A percentile compares a stretch with the other conserved stretches of the same genome.
Evolutionary conservation across 2,797 vertebrate genomes (phyloP).

Genomic region (Todus mexicanus): DNA sequence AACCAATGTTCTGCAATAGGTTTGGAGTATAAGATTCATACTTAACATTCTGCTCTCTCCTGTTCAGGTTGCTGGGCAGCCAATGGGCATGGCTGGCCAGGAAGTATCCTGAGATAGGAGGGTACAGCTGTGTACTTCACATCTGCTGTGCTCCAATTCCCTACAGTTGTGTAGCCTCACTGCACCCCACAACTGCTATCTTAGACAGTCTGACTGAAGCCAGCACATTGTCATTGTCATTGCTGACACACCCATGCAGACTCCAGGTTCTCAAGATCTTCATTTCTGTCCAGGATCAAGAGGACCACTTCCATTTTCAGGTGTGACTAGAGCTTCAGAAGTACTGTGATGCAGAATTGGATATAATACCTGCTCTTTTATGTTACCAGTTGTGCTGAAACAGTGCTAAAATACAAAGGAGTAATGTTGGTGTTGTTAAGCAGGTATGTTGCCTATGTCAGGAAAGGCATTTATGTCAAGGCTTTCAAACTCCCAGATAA

Average conservation of each 20-base stretch:
- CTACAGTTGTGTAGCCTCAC: fast-evolving
- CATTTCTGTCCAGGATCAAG: background rate
- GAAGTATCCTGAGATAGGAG: background rate
- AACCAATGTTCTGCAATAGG: background rate
- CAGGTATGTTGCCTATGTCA: background rate
- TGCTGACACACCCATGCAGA: fast-evolving
- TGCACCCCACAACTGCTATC: background rate
- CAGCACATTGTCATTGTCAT: fast-evolving
- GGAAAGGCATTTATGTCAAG: background rate
- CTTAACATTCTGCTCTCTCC: background rate
- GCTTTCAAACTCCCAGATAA: background rate
- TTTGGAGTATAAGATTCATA: background rate
- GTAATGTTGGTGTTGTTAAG: background rate
- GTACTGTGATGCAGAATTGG: background rate
- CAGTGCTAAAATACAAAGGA: background rate
- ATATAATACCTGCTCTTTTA: background rate
- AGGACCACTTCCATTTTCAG: background rate
- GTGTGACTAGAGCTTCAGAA: background rate
- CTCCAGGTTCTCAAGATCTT: background rate
- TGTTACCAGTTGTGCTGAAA: background rate
- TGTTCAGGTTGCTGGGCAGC: background rate
- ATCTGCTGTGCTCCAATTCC: background rate
- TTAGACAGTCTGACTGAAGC: background rate
- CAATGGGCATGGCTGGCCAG: background rate
- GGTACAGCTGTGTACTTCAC: background rate